These are phyloP conservation scores for Adelognathus sp. DNA, from an alignment of 2,888 invertebrate species.

Conservation along the genomic window DNA sequence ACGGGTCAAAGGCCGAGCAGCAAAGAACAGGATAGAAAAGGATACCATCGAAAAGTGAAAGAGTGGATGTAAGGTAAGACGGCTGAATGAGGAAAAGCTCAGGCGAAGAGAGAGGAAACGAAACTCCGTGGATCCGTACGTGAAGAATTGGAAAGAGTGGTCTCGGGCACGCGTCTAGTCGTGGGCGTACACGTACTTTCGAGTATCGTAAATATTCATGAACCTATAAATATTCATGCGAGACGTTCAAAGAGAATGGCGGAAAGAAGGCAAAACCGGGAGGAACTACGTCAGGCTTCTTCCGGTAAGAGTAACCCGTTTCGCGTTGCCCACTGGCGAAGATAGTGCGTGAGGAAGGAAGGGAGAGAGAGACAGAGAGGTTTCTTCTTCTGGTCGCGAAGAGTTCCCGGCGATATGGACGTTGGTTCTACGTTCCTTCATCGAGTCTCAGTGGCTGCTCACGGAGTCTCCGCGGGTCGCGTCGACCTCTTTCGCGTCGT, in stretches of 20 bases:
- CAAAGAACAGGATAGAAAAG: slow-evolving; percentile 24
- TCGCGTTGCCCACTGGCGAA: slow-evolving; percentile 44
- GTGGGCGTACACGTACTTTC: slow-evolving; percentile 63
- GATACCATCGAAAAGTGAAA: not conserved
- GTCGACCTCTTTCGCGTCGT: not conserved
- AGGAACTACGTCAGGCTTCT: slow-evolving; percentile 68
- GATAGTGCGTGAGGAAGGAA: slow-evolving; percentile 7
- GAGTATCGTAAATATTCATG: slow-evolving; percentile 73
- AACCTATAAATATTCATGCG: slow-evolving; percentile 72
- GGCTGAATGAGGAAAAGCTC: not conserved
- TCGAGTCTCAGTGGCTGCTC: slow-evolving; percentile 4
- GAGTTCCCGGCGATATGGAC: slow-evolving; percentile 10
- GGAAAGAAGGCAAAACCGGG: slow-evolving; percentile 69
- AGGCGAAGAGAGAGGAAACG: not conserved
- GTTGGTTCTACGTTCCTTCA: slow-evolving; percentile 19
- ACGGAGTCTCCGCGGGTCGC: slow-evolving; percentile 5
- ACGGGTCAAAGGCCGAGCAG: slow-evolving; percentile 52
- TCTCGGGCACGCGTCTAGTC: not conserved
- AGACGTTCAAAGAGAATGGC: slow-evolving; percentile 70
- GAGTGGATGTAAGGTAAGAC: not conserved
- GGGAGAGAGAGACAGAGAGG: slow-evolving; percentile 22
- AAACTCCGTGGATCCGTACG: not conserved
- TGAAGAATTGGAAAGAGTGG: not conserved
- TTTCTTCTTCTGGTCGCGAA: slow-evolving; percentile 21
- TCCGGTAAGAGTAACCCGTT: slow-evolving; percentile 63